Percentiles rank a stretch among this genome's conserved stretches.
Conservation (phyloP, 2,888 invertebrate species). For the Hypercompe scribonia region DNA sequence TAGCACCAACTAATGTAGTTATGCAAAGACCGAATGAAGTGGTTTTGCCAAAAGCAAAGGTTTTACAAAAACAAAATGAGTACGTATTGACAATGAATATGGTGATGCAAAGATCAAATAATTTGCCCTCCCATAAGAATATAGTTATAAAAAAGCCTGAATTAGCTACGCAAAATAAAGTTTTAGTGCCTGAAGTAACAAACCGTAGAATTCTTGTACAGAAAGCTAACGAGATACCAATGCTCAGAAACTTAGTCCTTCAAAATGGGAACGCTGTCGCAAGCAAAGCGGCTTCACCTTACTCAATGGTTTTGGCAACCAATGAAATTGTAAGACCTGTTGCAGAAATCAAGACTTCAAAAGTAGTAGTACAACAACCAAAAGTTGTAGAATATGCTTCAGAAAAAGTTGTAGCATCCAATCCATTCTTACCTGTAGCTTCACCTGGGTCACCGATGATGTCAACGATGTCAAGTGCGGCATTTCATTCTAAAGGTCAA, state of each 20-base stretch:
- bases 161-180: slow-evolving; percentile 16
- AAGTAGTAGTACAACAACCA: neutral
- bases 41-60: slow-evolving; percentile 9
- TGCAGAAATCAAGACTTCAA: neutral
- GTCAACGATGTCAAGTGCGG: slow-evolving; percentile 47
- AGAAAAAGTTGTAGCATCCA: slow-evolving; percentile 20
- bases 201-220: slow-evolving; percentile 17
- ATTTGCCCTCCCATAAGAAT: neutral
- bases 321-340: neutral
- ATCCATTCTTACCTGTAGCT: slow-evolving; percentile 59
- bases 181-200: slow-evolving; percentile 16
- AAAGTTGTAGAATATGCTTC: neutral
- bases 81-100: neutral
- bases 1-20: slow-evolving; percentile 17
- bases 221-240: slow-evolving; percentile 21
- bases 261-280: neutral
- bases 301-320: slow-evolving; percentile 7
- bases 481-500: slow-evolving; percentile 58
- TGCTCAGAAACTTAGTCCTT: slow-evolving; percentile 13
- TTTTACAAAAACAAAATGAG: slow-evolving; percentile 20
- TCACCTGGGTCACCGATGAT: slow-evolving; percentile 55
- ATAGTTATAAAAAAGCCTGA: slow-evolving; percentile 18
- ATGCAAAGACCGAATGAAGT: slow-evolving; percentile 20
- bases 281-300: neutral
- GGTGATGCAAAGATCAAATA: slow-evolving; percentile 3